Evolutionary conservation across 2,888 invertebrate genomes (phyloP), one percentile per base, ranked within the genome.

Genomic region (Trichogramma dendrolimi): DNA sequence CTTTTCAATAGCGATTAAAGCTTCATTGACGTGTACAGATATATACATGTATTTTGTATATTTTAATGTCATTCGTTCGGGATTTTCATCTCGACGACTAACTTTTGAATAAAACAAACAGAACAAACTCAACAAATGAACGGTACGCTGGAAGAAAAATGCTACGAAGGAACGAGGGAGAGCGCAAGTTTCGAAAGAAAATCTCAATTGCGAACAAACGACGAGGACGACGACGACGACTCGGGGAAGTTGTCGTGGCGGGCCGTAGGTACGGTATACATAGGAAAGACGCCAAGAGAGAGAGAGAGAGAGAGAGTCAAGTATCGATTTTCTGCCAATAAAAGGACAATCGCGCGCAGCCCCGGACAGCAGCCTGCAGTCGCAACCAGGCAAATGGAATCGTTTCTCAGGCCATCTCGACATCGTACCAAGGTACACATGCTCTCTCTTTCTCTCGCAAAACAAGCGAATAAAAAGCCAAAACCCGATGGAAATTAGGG

Each of bases 301-400:
- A 52, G 11, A 52, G 11, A 40, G 38, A 41, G 8, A 49, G 27
- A 14, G n/a, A 27, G 6, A 48, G 8, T n/a, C 5, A 6, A n/a
- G 48, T 6, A 61, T 64, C 58, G 59, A 61, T 61, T 59, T 56
- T 52, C 44, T 55, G 55, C 52, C 61, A 58, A 64, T 64, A 27
- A 60, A 64, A 62, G 61, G 55, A 51, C 59, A 62, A 62, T 59
- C 57, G 51, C 1, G 27, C 5, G 44, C 43, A 38, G 49, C 49
- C 14, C 14, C 47, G n/a, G 41, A n/a, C 27, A 27, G 27, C 27
- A 27, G 27, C 4, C 39, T 51, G 27, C 39, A 51, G n/a, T 48
- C 38, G 60, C 47, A 27, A 27, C 27, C 27, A 58, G 49, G 57
- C 50, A 60, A 60, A 60, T 60, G 47, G 46, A 63, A 55, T 50